phyloP scores from a whole-genome alignment of 23 tunicate species.

The Diplosoma virens region DNA sequence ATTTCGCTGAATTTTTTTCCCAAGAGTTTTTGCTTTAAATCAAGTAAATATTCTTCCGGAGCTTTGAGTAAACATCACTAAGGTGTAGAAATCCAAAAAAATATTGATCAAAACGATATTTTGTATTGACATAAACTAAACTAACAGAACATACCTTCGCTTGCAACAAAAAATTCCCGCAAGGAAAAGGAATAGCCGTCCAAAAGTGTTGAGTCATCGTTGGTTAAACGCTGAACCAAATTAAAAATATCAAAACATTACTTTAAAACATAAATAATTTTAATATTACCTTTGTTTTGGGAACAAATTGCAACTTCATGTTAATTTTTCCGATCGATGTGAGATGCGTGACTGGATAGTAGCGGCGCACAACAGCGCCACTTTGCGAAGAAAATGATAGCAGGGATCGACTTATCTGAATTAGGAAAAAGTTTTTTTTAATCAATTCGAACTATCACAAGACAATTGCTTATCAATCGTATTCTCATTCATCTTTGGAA shows the following conservation, averaged over 20 bases:
- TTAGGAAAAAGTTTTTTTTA: too few species aligned
- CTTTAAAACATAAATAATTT: not conserved
- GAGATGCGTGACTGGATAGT: constrained; percentile 2
- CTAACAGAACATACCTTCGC: constrained; percentile 19
- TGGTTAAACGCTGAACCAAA: not conserved
- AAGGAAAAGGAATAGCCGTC: constrained; percentile 15
- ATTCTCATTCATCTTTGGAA: too few species aligned
- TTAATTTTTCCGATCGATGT: constrained; percentile 24
- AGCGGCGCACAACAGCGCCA: not conserved
- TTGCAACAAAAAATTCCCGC: constrained; percentile 31
- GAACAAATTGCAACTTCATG: constrained; percentile 7
- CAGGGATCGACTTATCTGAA: constrained; percentile 1
- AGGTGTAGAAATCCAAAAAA: too few species aligned
- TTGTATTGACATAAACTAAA: too few species aligned
- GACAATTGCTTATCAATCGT: too few species aligned
- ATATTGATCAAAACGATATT: too few species aligned
- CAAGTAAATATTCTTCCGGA: too few species aligned
- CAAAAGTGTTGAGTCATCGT: not conserved
- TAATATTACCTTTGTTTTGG: constrained; percentile 1
- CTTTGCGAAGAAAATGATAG: not conserved
- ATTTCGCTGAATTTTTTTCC: too few species aligned
- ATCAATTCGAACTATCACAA: too few species aligned
- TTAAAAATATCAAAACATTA: not conserved
- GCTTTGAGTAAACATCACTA: too few species aligned
- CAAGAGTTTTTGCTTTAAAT: too few species aligned